Percentiles rank a stretch among this genome's conserved stretches.
phyloP scores from a whole-genome alignment of 2,888 invertebrate species.

The Lacanobia wlatinum region DNA sequence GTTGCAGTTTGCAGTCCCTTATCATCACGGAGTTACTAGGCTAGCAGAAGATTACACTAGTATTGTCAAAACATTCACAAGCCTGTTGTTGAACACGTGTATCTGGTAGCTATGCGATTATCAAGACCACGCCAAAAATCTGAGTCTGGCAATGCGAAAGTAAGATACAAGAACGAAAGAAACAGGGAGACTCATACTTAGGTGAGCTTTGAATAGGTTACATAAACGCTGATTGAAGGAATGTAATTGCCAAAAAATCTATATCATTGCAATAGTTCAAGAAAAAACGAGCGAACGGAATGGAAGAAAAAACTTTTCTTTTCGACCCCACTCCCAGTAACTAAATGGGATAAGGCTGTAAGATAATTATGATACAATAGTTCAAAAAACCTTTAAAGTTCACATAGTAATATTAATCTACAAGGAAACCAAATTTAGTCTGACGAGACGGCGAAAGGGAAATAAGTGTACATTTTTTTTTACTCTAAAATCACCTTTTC shows the following conservation, averaged over 20 bases:
- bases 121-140: background rate
- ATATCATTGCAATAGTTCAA: background rate
- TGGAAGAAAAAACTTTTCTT: too few relatives aligned
- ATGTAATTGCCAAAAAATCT: background rate
- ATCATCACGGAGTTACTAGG: slow-evolving; percentile 51
- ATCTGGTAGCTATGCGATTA: background rate
- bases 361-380: too few relatives aligned
- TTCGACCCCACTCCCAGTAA: too few relatives aligned
- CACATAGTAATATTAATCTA: background rate
- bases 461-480: background rate
- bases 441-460: background rate
- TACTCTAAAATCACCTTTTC: too few relatives aligned
- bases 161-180: background rate
- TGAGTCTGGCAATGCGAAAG: too few relatives aligned
- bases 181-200: too few relatives aligned
- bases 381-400: background rate
- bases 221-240: background rate
- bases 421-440: background rate
- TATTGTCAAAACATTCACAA: slow-evolving; percentile 28
- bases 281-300: too few relatives aligned
- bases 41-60: slow-evolving; percentile 29
- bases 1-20: slow-evolving; percentile 30
- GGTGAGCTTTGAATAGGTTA: too few relatives aligned
- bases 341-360: too few relatives aligned
- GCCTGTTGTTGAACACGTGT: slow-evolving; percentile 27